These are phyloP conservation scores for Cerceris rybyensis DNA, from an alignment of 2,888 invertebrate species.

Conservation along the genomic window DNA sequence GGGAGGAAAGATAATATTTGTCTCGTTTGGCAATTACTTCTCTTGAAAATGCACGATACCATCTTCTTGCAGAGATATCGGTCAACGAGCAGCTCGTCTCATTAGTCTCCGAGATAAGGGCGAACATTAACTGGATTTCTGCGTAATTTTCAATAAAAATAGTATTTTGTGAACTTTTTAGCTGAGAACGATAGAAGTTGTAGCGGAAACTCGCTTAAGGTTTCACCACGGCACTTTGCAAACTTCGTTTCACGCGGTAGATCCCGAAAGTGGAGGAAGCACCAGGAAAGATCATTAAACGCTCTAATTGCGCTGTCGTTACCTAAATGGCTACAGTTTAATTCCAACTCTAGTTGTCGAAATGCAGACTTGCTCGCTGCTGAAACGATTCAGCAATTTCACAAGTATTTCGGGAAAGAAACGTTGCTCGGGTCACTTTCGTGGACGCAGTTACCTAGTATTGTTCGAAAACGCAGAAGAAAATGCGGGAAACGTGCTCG, in stretches of 20 bases:
- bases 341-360: not conserved
- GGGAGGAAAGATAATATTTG: no score
- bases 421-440: no score
- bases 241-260: slow-evolving; percentile 9
- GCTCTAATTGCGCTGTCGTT: slow-evolving; percentile 41
- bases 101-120: no score
- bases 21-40: no score
- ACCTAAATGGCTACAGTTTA: slow-evolving; percentile 19
- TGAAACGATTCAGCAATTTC: not conserved
- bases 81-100: no score
- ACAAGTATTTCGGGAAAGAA: no score
- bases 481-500: not conserved
- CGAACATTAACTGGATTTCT: no score
- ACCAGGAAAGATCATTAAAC: slow-evolving; percentile 26
- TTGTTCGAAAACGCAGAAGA: not conserved
- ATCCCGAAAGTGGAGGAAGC: not conserved
- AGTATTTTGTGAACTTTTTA: no score
- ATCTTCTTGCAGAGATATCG: no score
- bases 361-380: slow-evolving; percentile 1
- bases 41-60: no score
- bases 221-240: not conserved
- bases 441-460: not conserved
- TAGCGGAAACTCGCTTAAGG: not conserved
- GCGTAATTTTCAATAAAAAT: no score
- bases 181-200: not conserved